phyloP scores from a whole-genome alignment of 1,140 invertebrate species.

The Pseudomyrmex pallidus region DNA sequence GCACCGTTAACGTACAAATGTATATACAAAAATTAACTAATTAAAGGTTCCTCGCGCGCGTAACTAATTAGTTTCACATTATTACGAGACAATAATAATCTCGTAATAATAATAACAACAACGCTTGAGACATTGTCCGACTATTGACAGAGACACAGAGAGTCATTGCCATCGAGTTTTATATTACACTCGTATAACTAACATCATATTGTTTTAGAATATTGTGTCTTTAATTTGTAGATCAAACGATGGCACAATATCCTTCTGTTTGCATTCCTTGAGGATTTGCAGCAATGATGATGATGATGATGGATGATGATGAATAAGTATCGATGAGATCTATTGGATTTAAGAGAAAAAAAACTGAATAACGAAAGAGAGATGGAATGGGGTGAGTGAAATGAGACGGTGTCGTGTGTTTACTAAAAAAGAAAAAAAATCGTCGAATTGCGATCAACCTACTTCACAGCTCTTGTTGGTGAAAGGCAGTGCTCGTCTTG shows the following conservation, averaged over 20 bases:
- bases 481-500: slow-evolving; percentile 80
- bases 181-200: background rate
- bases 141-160: background rate
- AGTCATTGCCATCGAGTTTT: background rate
- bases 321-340: slow-evolving; percentile 16
- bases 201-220: background rate
- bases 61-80: too few relatives aligned
- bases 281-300: slow-evolving; percentile 4
- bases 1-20: background rate
- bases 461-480: slow-evolving; percentile 76
- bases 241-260: slow-evolving; percentile 52
- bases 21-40: background rate
- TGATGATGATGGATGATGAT: slow-evolving; percentile 16
- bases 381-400: slow-evolving; percentile 19
- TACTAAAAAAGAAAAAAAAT: slow-evolving; percentile 27
- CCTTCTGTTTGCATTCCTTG: slow-evolving; percentile 4
- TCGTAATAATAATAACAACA: background rate
- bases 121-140: too few relatives aligned
- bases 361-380: slow-evolving; percentile 5
- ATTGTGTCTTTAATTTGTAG: slow-evolving; percentile 11
- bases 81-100: too few relatives aligned
- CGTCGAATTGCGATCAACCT: slow-evolving; percentile 67
- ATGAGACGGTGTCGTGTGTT: slow-evolving; percentile 24
- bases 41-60: background rate
- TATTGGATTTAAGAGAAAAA: slow-evolving; percentile 7